Conservation (phyloP, 2,888 invertebrate species). For the Microctonus aethiopoides region DNA sequence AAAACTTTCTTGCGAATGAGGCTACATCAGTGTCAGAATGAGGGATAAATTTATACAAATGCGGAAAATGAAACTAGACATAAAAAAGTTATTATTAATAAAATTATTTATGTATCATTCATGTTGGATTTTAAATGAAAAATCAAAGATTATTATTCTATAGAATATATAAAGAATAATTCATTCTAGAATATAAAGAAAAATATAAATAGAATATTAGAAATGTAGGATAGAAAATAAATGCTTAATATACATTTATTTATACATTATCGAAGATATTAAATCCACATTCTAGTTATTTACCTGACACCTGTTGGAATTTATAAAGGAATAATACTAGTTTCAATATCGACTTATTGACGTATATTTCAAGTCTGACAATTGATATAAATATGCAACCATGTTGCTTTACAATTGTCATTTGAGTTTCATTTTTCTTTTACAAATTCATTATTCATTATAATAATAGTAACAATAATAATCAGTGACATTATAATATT, state of each 20-base stretch:
- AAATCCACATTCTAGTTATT: conserved; percentile 33
- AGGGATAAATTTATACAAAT: background rate
- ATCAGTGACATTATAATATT: background rate
- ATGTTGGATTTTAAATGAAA: background rate
- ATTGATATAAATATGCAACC: conserved; percentile 35
- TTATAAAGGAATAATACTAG: conserved; percentile 39
- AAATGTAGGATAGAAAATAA: too few relatives aligned
- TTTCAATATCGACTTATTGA: conserved; percentile 48
- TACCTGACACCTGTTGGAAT: conserved; percentile 46
- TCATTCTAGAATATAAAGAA: too few relatives aligned
- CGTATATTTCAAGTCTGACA: conserved; percentile 34
- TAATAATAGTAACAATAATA: too few relatives aligned
- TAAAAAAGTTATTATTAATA: background rate
- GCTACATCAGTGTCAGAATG: background rate
- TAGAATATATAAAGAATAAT: too few relatives aligned
- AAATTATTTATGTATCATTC: background rate
- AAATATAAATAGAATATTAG: too few relatives aligned
- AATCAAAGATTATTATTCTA: background rate
- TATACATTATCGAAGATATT: conserved; percentile 35
- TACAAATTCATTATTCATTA: background rate
- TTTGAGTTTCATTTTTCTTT: background rate
- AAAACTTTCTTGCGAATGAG: background rate
- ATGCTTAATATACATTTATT: background rate
- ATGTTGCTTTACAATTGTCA: conserved; percentile 39
- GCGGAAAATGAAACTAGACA: background rate